A percentile compares a stretch with the other conserved stretches of the same genome.
phyloP scores from a whole-genome alignment of 2,113 vertebrate species.

The Aspiorhynchus laticeps region DNA sequence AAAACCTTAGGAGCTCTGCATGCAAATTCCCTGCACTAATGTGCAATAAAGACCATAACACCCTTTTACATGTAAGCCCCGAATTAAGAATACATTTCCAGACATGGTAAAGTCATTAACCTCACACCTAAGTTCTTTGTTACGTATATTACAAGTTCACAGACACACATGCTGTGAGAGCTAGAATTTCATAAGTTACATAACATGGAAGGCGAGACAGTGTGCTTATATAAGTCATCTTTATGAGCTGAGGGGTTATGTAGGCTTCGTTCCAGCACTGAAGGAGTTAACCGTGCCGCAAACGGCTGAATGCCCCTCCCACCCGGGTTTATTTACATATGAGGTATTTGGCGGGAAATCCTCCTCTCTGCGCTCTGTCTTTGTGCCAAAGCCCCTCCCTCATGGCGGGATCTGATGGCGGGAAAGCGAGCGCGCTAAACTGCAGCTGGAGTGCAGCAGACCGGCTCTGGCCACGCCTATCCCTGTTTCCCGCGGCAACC shows the following conservation, averaged over 20 bases:
- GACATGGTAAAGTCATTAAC: not conserved
- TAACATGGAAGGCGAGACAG: not conserved
- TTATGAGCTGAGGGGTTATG: not conserved
- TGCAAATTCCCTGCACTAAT: not conserved
- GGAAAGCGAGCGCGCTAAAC: constrained; percentile 58
- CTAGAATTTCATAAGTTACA: constrained; percentile 7
- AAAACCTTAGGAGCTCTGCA: not conserved
- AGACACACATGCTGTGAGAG: not conserved
- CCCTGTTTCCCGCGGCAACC: constrained; percentile 45
- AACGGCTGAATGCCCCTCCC: constrained; percentile 21
- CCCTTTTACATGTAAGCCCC: no score
- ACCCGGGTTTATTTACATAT: constrained; percentile 49
- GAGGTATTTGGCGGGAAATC: constrained; percentile 56
- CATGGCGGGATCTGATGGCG: constrained; percentile 52
- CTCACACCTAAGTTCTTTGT: not conserved
- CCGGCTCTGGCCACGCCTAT: constrained; percentile 45
- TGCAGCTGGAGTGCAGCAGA: constrained; percentile 54
- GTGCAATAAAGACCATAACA: not conserved
- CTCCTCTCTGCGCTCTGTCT: constrained; percentile 11
- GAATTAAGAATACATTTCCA: not conserved
- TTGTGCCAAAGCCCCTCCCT: constrained; percentile 52
- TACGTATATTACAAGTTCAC: not conserved
- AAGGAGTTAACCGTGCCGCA: constrained; percentile 48
- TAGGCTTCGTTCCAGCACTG: constrained; percentile 11
- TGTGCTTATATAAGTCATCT: constrained; percentile 2